phyloP scores from a whole-genome alignment of 2,113 vertebrate genomes.

The Calyptomena viridis region DNA sequence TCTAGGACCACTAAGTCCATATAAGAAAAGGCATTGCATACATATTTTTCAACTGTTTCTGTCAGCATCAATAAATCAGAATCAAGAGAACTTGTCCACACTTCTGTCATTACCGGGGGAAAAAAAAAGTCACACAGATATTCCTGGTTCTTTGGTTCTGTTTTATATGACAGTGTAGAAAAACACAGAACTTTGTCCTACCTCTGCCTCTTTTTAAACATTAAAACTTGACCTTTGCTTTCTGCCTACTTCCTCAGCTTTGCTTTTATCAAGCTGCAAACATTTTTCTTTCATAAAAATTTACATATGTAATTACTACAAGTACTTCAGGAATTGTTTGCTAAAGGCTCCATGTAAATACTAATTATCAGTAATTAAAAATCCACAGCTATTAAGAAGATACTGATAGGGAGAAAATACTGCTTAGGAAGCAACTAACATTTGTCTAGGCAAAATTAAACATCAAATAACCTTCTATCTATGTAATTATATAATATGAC shows the following conservation, averaged over 20 bases:
- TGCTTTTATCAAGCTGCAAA: constrained; percentile 35
- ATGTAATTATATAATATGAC: constrained; percentile 55
- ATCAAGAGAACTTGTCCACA: not conserved
- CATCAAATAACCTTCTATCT: constrained; percentile 64
- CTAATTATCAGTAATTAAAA: constrained; percentile 87
- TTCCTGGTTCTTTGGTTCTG: not conserved
- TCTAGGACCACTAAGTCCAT: not conserved
- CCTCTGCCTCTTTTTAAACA: not conserved
- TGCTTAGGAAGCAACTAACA: constrained; percentile 61
- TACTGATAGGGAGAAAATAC: constrained; percentile 73
- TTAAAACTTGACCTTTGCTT: constrained; percentile 23
- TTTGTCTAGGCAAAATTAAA: constrained; percentile 57
- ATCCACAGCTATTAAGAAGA: constrained; percentile 74
- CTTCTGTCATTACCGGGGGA: not conserved
- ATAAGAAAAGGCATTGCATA: not conserved
- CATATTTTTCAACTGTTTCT: not conserved
- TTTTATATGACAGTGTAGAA: not conserved
- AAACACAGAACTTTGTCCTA: not conserved
- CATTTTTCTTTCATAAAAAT: constrained; percentile 64
- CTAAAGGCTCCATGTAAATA: constrained; percentile 83
- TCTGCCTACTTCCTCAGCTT: not conserved
- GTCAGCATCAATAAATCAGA: not conserved
- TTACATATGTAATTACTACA: constrained; percentile 79
- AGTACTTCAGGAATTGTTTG: constrained; percentile 77
- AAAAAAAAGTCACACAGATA: not conserved